Base-by-base conservation (phyloP, 2,113 vertebrate genomes). In the Psilopogon haemacephalus region DNA sequence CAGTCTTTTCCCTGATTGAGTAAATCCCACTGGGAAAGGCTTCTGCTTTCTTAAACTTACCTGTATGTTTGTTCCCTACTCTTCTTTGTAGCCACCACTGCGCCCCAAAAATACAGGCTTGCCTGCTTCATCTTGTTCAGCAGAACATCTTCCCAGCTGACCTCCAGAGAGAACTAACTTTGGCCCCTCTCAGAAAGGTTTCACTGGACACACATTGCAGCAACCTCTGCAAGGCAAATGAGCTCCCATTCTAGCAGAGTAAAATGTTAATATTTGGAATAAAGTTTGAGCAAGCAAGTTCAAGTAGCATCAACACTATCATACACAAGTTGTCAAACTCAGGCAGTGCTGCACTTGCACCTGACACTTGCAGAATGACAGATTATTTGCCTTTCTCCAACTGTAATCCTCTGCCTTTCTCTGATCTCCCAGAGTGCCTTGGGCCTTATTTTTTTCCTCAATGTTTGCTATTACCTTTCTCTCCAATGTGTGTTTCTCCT, bases 321-420 rank as follows among this genome's bases (percentile, higher is more conserved):
- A 54, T 2, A 2, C 9, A 12, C 26, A 19, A 68, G 27, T n/a
- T 78, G 72, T 76, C 73, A 56, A 58, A 58, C 11, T 42, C 21
- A 6, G 24, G 17, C 32, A 48, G 54, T 5, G 35, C 17, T 1
- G 0, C 40, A 11, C 23, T 15, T 33, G 20, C 9, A 11, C 26
- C 26, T 28, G 54, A 42, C 55, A 33, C 23, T 30, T 50, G 60
- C 72, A 67, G 58, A 70, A 54, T 32, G 69, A 59, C 15, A 54
- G 30, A 37, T 33, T 59, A 12, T 32, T 21, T 37, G 50, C 68
- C 60, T 37, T 35, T 38, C 35, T 44, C 15, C 32, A 55, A 17
- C 48, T 64, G 12, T 33, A 44, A 52, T 50, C 16, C 46, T 46
- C 38, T 63, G 23, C 35, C 48, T 59, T 63, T 44, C 33, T 46